Conservation (phyloP, 2,797 vertebrate species). For the Alauda arvensis region DNA sequence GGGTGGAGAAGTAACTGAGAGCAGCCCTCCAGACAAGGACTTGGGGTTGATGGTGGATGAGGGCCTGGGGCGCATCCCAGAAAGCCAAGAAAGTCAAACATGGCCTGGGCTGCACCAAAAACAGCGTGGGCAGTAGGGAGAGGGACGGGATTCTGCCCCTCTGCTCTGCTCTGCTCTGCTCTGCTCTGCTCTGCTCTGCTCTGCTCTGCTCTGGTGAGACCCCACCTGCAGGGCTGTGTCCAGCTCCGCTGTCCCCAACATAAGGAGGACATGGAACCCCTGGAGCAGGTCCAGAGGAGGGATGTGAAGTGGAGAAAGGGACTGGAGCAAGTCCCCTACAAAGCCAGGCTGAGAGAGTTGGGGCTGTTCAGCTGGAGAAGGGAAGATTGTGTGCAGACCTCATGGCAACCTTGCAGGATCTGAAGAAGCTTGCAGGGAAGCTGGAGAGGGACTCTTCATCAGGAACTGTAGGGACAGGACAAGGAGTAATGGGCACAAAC, state of each 20-base stretch:
- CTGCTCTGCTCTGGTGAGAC: not conserved
- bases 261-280: too few relatives aligned
- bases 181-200: too few relatives aligned
- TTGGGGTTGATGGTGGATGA: not conserved
- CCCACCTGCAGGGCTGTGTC: too few relatives aligned
- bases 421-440: not conserved
- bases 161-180: not conserved
- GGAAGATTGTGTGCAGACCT: not conserved
- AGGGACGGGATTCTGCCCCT: not conserved
- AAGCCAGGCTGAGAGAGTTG: not conserved
- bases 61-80: not conserved
- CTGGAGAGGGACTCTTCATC: not conserved
- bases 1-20: not conserved
- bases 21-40: not conserved
- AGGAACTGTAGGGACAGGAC: not conserved
- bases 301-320: rapidly evolving
- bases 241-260: not conserved
- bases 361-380: not conserved
- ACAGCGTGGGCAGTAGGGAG: rapidly evolving
- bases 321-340: not conserved
- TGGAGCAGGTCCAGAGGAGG: not conserved
- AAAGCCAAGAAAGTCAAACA: rapidly evolving
- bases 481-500: not conserved
- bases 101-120: not conserved
- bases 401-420: not conserved